phyloP scores from a whole-genome alignment of 2,113 vertebrate species.

The Leucopternis melanops region DNA sequence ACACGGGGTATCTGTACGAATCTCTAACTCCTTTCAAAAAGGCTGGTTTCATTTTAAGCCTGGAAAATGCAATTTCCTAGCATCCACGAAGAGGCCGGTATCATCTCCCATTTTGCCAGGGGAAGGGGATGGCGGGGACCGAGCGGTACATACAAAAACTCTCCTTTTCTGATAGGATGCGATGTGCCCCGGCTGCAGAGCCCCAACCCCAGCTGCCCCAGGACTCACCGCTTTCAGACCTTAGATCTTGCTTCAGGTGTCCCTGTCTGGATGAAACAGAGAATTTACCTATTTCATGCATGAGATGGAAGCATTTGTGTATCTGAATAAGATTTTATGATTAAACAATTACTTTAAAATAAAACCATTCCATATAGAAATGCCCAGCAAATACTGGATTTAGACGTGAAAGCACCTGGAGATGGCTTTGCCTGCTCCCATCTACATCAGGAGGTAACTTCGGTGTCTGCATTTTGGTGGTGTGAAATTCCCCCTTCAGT shows the following conservation, averaged over 20 bases:
- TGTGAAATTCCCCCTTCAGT: neutral
- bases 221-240: neutral
- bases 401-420: neutral
- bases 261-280: neutral
- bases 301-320: neutral
- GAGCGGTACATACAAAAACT: rapidly evolving
- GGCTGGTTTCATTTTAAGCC: neutral
- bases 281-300: neutral
- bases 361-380: neutral
- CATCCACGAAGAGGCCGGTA: neutral
- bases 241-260: neutral
- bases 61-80: neutral
- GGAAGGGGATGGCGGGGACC: neutral
- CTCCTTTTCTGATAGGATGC: rapidly evolving
- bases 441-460: neutral
- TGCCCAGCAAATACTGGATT: neutral
- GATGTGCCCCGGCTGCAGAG: neutral
- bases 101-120: neutral
- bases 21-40: neutral
- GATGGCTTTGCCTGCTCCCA: neutral
- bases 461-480: neutral
- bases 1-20: neutral
- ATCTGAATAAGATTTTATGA: neutral
- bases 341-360: neutral
- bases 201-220: neutral